These are phyloP conservation scores for Arctopsyche grandis DNA, from an alignment of 1,140 invertebrate genomes.

Conservation along the genomic window DNA sequence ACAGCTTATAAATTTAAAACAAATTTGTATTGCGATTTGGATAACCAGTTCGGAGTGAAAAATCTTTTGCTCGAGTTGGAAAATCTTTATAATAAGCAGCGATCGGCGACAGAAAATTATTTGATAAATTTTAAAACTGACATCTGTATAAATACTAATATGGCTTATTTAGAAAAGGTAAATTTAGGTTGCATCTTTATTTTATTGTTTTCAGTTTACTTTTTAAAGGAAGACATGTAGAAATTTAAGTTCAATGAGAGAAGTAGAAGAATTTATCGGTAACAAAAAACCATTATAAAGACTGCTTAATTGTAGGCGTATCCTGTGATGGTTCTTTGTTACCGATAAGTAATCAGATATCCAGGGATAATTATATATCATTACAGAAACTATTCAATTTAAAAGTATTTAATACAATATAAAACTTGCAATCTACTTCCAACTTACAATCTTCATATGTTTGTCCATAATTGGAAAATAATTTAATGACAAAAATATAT, in stretches of 20 bases:
- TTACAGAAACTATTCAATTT: too few relatives aligned
- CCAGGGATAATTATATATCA: too few relatives aligned
- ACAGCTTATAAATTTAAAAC: constrained; percentile 60
- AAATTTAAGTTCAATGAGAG: not conserved
- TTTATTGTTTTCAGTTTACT: not conserved
- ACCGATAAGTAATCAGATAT: too few relatives aligned
- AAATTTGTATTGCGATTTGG: constrained; percentile 58
- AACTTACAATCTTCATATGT: too few relatives aligned
- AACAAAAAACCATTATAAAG: too few relatives aligned
- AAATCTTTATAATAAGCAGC: constrained; percentile 36
- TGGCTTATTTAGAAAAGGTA: constrained; percentile 63
- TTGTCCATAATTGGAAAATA: too few relatives aligned
- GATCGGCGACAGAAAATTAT: constrained; percentile 50
- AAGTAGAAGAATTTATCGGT: too few relatives aligned
- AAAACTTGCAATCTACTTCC: too few relatives aligned
- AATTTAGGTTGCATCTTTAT: not conserved
- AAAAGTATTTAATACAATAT: too few relatives aligned
- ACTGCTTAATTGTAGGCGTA: too few relatives aligned
- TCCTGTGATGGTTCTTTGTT: too few relatives aligned
- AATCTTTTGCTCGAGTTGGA: constrained; percentile 52
- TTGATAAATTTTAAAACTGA: constrained; percentile 57
- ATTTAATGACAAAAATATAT: too few relatives aligned
- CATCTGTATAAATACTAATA: constrained; percentile 58
- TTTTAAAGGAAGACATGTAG: not conserved
- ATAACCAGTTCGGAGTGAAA: constrained; percentile 49